These are phyloP conservation scores for Rhodinocichla rosea DNA, from an alignment of 2,113 vertebrate genomes.

Conservation along the genomic window DNA sequence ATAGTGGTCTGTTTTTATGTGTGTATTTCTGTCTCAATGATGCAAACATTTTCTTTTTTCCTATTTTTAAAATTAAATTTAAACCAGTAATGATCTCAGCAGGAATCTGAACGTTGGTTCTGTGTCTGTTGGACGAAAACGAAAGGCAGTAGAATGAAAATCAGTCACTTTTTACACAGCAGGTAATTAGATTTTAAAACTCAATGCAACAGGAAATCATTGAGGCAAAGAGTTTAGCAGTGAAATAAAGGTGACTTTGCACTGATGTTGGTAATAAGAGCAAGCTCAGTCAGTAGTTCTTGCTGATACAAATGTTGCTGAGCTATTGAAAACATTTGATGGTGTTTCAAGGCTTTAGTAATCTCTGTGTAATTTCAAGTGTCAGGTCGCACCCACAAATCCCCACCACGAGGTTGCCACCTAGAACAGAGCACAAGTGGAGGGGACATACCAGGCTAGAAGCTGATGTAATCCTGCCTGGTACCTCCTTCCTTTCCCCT, in stretches of 20 bases:
- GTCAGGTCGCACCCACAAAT: background rate
- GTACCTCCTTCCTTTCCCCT: background rate
- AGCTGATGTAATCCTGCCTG: background rate
- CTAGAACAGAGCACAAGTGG: background rate
- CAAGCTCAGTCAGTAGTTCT: background rate
- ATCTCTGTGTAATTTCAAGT: background rate
- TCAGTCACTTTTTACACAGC: background rate
- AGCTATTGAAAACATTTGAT: fast-evolving
- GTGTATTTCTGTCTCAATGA: background rate
- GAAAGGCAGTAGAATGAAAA: background rate
- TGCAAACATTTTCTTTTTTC: background rate
- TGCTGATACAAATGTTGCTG: background rate
- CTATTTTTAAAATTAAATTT: background rate
- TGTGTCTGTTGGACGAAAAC: background rate
- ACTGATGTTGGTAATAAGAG: background rate
- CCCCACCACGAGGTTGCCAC: background rate
- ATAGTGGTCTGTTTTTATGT: background rate
- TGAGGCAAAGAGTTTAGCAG: background rate
- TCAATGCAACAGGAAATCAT: background rate
- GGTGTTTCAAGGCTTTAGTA: background rate
- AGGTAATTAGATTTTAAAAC: background rate
- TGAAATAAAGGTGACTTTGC: background rate
- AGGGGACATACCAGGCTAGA: background rate
- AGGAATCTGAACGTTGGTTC: background rate
- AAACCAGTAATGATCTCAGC: background rate